Conservation (phyloP, 2,113 vertebrate genomes). For the Gulo gulo region DNA sequence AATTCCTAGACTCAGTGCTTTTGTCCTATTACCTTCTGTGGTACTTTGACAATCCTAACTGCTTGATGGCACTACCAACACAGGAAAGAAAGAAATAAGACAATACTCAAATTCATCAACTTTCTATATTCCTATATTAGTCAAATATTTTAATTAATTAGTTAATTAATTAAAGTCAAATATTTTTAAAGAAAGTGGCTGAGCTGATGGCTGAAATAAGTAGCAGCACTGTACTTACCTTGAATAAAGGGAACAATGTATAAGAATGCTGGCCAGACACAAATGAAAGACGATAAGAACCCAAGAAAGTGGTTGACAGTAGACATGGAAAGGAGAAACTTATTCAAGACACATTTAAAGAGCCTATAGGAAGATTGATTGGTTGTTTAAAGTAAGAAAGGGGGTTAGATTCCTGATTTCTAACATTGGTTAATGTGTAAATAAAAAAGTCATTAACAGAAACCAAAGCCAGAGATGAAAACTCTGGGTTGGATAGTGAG, state of each 20-base stretch:
- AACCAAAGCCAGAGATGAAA: background rate
- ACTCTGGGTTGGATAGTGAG: background rate
- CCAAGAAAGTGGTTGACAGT: background rate
- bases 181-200: background rate
- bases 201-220: background rate
- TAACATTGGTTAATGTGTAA: background rate
- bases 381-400: background rate
- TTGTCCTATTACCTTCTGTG: background rate
- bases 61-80: background rate
- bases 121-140: background rate
- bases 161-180: background rate
- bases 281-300: background rate
- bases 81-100: background rate
- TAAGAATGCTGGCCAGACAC: background rate
- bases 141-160: background rate
- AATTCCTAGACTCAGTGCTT: background rate
- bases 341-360: background rate
- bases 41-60: background rate
- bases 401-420: background rate
- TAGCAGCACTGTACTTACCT: background rate
- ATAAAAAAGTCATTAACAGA: background rate
- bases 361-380: background rate
- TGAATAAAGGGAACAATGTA: background rate
- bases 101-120: background rate
- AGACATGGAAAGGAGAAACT: background rate